These are phyloP conservation scores for Leptopilina boulardi DNA, from an alignment of 1,140 invertebrate species.

Conservation along the genomic window DNA sequence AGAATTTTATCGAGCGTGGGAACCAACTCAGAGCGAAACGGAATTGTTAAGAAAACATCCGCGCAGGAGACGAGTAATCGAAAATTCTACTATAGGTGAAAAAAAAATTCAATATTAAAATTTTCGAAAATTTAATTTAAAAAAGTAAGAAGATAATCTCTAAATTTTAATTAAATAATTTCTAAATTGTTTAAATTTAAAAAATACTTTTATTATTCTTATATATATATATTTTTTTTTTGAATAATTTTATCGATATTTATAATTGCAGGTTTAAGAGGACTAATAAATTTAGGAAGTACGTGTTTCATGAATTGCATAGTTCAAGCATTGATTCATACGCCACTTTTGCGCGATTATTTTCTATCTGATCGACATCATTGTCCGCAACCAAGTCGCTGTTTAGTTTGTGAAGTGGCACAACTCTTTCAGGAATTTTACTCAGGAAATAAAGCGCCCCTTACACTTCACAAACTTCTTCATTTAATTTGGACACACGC, in stretches of 20 bases:
- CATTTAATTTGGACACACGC: slow-evolving; percentile 98
- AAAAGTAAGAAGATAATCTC: no score
- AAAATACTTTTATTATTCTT: no score
- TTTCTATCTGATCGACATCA: slow-evolving; percentile 95
- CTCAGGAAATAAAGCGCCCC: slow-evolving; percentile 89
- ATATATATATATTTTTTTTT: not conserved
- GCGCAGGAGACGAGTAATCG: slow-evolving; percentile 85
- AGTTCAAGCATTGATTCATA: slow-evolving; percentile 96
- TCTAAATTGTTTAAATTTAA: no score
- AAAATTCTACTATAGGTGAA: slow-evolving; percentile 88
- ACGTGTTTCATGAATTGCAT: slow-evolving; percentile 99
- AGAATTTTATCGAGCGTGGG: slow-evolving; percentile 86
- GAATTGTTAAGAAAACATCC: slow-evolving; percentile 83
- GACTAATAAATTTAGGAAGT: slow-evolving; percentile 97
- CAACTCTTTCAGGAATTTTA: slow-evolving; percentile 95
- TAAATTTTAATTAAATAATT: no score
- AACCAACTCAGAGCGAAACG: slow-evolving; percentile 85
- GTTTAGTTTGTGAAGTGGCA: slow-evolving; percentile 95
- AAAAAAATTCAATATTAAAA: not conserved
- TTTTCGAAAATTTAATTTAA: not conserved
- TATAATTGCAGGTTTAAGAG: slow-evolving; percentile 82
- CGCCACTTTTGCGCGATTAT: slow-evolving; percentile 95
- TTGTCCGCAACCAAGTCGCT: slow-evolving; percentile 84
- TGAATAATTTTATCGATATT: not conserved
- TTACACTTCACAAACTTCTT: slow-evolving; percentile 92